Percentiles rank a stretch among this genome's conserved stretches.
Evolutionary conservation across 2,113 vertebrate genomes (phyloP).

Genomic region (Marcusenius ussheri): DNA sequence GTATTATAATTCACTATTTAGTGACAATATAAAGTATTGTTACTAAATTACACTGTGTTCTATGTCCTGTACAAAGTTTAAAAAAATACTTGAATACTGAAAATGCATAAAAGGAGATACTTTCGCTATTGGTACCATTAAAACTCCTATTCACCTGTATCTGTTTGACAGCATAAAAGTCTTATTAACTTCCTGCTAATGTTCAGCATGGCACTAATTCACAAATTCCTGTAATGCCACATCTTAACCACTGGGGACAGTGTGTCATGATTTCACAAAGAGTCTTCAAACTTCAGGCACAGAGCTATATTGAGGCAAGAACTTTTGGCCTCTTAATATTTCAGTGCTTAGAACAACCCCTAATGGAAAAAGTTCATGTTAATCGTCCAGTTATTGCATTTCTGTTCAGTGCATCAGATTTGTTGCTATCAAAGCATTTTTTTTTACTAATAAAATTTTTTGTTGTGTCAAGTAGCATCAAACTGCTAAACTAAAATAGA

Average conservation of each 20-base stretch:
- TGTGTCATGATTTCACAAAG: neutral
- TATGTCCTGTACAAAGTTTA: neutral
- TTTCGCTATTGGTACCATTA: neutral
- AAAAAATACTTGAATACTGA: neutral
- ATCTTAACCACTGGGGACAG: neutral
- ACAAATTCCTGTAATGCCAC: conserved; percentile 8
- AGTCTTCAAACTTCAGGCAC: neutral
- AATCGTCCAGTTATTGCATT: neutral
- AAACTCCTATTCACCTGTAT: neutral
- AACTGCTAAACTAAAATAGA: neutral
- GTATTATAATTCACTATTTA: neutral
- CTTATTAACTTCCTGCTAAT: neutral
- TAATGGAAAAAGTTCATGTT: neutral
- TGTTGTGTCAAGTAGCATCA: neutral
- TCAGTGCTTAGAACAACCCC: neutral
- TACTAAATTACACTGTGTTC: neutral
- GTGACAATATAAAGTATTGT: neutral
- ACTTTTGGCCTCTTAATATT: neutral
- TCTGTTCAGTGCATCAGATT: neutral
- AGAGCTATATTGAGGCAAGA: neutral
- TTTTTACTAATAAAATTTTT: neutral
- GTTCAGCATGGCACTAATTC: neutral
- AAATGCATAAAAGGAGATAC: neutral
- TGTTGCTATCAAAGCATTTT: neutral
- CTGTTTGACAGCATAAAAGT: neutral